These are phyloP conservation scores for Glaucidium brasilianum DNA, from an alignment of 2,113 vertebrate species.

Conservation along the genomic window DNA sequence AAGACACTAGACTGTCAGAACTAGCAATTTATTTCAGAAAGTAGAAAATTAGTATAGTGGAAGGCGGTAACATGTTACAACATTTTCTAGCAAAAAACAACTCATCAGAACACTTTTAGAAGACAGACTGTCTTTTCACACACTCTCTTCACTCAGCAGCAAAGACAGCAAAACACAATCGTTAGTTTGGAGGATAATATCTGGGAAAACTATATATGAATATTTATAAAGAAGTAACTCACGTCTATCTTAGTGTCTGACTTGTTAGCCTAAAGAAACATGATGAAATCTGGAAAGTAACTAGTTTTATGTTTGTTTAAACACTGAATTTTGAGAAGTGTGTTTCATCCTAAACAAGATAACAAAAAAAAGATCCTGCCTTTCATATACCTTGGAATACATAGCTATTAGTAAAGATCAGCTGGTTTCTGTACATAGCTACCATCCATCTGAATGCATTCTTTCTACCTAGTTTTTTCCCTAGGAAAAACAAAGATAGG, in stretches of 20 bases:
- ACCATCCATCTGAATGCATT: background rate
- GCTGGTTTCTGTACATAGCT: background rate
- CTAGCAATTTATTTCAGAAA: background rate
- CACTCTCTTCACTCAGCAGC: background rate
- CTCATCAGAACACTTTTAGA: background rate
- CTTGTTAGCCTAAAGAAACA: background rate
- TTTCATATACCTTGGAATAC: background rate
- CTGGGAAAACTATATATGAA: background rate
- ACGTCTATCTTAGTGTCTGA: background rate
- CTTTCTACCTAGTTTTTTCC: background rate
- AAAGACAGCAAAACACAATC: background rate
- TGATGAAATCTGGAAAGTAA: background rate
- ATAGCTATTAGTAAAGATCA: background rate
- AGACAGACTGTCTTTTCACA: background rate
- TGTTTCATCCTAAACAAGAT: background rate
- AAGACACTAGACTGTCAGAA: background rate
- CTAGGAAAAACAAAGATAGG: background rate
- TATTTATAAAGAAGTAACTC: background rate
- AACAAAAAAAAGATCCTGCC: background rate
- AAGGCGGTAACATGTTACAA: background rate
- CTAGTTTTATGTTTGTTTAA: background rate
- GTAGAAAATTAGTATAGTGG: background rate
- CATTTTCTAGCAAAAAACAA: background rate
- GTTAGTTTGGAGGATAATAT: background rate
- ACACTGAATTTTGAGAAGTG: background rate